Base-by-base conservation (phyloP, 1,140 invertebrate genomes). In the Drosophila takahashii region DNA sequence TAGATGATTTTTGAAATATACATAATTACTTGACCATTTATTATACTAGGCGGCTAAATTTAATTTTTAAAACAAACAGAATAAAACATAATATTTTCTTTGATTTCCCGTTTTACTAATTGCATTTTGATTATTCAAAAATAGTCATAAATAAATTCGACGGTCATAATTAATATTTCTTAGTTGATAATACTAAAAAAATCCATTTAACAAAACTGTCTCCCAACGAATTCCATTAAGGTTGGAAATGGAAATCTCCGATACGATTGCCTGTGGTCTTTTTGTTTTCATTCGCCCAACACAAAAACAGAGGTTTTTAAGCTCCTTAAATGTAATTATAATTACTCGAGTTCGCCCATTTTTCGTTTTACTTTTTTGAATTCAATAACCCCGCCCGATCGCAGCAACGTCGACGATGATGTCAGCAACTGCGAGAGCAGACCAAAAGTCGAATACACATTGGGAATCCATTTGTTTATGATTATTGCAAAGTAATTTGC, bases 401-500 rank as follows among this genome's bases (percentile, higher is more conserved):
- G 67, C 27, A 16, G 44, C 54, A 29, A 39, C 34, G 13, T 11
- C 50, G 42, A 41, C 51, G 80, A 84, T 84, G 80, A 84, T 79
- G 77, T 84, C 81, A 85, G 81, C 81, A 62, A 59, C 41, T 69
- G 74, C 41, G 39, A 54, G 52, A 36, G 56, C 27, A 45, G 39
- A 54, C 44, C 47, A 67, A 56, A 74, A 74, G 44, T 34, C 47
- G 42, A 53, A 34, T 45, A 42, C 39, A 50, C 51, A 69, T 72
- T 59, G 41, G 42, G 65, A 69, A 77, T 66, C 64, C 72, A 85
- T 85, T 84, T 77, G 77, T 72, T 87, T 86, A 76, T 71, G 53
- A 77, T 86, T 81, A 81, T 78, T 81, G 78, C 70, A 75, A 72
- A 81, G 78, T 77, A 69, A 79, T 87, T 86, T 71, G 62, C 64